These are phyloP conservation scores for Stenoptilia bipunctidactyla DNA, from an alignment of 2,888 invertebrate species.

Conservation along the genomic window DNA sequence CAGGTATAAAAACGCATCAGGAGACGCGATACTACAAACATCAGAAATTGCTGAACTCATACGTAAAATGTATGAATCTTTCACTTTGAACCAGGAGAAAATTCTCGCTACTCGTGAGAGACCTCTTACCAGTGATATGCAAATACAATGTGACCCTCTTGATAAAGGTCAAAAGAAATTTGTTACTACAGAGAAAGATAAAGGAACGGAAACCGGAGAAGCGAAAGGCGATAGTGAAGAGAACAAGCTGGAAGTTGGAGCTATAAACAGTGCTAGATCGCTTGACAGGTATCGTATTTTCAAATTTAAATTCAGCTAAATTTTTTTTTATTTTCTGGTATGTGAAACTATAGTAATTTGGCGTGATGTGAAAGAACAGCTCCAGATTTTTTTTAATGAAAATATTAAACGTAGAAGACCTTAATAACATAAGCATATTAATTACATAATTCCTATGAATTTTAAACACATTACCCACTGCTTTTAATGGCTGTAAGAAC, in stretches of 20 bases:
- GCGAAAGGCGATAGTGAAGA: constrained; percentile 17
- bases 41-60: constrained; percentile 50
- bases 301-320: too few relatives aligned
- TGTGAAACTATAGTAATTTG: too few relatives aligned
- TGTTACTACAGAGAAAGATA: background rate
- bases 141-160: constrained; percentile 38
- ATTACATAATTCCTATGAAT: too few relatives aligned
- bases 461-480: too few relatives aligned
- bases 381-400: too few relatives aligned
- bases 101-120: constrained; percentile 23
- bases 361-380: too few relatives aligned
- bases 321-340: too few relatives aligned
- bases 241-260: background rate
- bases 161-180: background rate
- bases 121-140: constrained; percentile 39
- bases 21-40: constrained; percentile 39
- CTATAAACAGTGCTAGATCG: too few relatives aligned
- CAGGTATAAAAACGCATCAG: constrained; percentile 51
- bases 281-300: too few relatives aligned
- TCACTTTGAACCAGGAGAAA: constrained; percentile 41
- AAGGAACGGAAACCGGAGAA: background rate
- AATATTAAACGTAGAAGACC: too few relatives aligned
- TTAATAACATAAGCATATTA: too few relatives aligned
- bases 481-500: too few relatives aligned
- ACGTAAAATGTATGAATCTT: constrained; percentile 53